phyloP scores from a whole-genome alignment of 1,140 invertebrate genomes.

The Drosophila parabipectinata region DNA sequence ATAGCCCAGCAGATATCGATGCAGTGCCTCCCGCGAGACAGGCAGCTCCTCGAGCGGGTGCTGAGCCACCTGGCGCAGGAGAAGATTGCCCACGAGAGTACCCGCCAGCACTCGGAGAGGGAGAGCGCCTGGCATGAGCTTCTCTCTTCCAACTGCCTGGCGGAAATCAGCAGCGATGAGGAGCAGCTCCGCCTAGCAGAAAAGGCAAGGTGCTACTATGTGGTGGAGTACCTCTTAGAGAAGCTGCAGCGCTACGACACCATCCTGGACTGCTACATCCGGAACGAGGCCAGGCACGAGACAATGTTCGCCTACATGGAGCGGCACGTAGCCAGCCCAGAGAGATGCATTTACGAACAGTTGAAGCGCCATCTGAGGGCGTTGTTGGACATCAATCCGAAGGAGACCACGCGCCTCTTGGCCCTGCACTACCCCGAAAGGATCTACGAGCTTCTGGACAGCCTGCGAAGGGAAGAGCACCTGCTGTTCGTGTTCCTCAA shows the following conservation, averaged over 20 bases:
- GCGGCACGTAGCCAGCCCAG: slow-evolving; percentile 86
- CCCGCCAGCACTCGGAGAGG: slow-evolving; percentile 87
- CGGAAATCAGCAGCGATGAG: slow-evolving; percentile 85
- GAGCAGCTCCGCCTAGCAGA: slow-evolving; percentile 83
- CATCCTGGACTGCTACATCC: slow-evolving; percentile 85
- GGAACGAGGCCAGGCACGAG: slow-evolving; percentile 86
- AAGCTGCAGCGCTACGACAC: slow-evolving; percentile 82
- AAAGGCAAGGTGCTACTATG: slow-evolving; percentile 84
- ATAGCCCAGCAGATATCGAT: slow-evolving; percentile 84
- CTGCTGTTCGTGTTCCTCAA: slow-evolving; percentile 87
- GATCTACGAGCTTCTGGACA: slow-evolving; percentile 80
- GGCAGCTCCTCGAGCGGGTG: slow-evolving; percentile 81
- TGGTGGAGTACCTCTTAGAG: slow-evolving; percentile 85
- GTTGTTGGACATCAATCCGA: slow-evolving; percentile 83
- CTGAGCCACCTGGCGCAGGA: slow-evolving; percentile 84
- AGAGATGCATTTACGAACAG: slow-evolving; percentile 84
- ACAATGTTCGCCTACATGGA: slow-evolving; percentile 91
- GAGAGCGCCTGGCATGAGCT: slow-evolving; percentile 93
- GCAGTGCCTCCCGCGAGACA: slow-evolving; percentile 84
- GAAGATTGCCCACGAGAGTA: slow-evolving; percentile 78
- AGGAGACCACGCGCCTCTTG: slow-evolving; percentile 85
- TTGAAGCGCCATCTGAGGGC: slow-evolving; percentile 83
- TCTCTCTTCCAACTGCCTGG: slow-evolving; percentile 88
- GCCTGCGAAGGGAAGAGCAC: slow-evolving; percentile 80
- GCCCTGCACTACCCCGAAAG: slow-evolving; percentile 84